Percentiles rank a stretch among this genome's conserved stretches.
Evolutionary conservation across 2,797 vertebrate genomes (phyloP).

Genomic region (Paedocypris micromegethes): DNA sequence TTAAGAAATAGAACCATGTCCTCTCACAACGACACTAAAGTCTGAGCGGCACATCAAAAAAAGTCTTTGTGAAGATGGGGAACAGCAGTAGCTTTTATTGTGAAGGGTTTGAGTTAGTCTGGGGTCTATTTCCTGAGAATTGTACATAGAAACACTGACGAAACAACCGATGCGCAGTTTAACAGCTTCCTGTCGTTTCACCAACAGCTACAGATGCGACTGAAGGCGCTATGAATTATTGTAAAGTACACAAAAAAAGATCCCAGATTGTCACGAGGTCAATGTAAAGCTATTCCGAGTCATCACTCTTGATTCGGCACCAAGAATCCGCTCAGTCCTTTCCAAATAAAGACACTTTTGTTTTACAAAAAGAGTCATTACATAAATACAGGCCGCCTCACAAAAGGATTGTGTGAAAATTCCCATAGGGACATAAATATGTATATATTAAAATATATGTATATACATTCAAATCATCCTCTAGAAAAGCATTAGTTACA

Average conservation of each 20-base stretch:
- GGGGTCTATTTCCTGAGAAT: too few relatives aligned
- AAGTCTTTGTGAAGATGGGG: too few relatives aligned
- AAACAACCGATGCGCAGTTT: too few relatives aligned
- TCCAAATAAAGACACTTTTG: constrained; percentile 9
- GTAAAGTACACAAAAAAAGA: constrained; percentile 36
- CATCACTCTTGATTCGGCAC: constrained; percentile 19
- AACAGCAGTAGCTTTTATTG: too few relatives aligned
- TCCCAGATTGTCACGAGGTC: constrained; percentile 51
- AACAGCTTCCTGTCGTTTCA: too few relatives aligned
- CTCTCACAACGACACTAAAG: too few relatives aligned
- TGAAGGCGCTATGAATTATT: neutral
- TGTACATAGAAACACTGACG: too few relatives aligned
- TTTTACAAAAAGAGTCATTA: constrained; percentile 18
- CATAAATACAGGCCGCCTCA: constrained; percentile 46
- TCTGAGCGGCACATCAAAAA: too few relatives aligned
- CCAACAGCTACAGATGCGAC: too few relatives aligned
- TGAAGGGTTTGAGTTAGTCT: too few relatives aligned
- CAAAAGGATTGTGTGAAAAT: constrained; percentile 55
- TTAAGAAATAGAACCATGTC: too few relatives aligned
- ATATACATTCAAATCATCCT: constrained; percentile 54
- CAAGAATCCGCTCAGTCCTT: neutral
- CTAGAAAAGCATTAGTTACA: constrained; percentile 30
- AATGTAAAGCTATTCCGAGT: constrained; percentile 1
- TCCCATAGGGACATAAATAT: constrained; percentile 64
- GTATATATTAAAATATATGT: constrained; percentile 55